Conservation (phyloP, 2,113 vertebrate species). For the Okapia johnstoni region DNA sequence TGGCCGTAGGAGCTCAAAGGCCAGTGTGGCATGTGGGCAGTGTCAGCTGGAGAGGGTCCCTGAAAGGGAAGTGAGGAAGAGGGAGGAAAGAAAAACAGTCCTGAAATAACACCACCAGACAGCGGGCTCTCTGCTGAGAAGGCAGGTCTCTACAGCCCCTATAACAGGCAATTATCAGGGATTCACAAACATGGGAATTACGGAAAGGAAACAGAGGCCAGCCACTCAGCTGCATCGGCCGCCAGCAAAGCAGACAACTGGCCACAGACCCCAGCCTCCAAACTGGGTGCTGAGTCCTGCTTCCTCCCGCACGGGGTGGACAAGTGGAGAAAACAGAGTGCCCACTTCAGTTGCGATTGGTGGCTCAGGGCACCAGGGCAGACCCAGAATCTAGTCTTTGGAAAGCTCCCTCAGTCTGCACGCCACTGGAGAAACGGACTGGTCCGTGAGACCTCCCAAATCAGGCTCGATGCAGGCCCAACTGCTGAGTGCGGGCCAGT, state of each 20-base stretch:
- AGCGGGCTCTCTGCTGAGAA: neutral
- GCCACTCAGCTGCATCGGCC: too few species aligned
- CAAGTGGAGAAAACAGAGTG: neutral
- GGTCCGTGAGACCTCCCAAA: neutral
- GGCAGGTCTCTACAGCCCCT: neutral
- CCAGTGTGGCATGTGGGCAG: neutral
- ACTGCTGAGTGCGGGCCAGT: accelerated
- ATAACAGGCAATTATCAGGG: neutral
- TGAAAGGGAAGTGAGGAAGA: neutral
- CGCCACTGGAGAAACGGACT: neutral
- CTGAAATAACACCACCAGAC: neutral
- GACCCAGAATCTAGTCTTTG: neutral
- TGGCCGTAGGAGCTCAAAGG: neutral
- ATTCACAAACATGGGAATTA: slow-evolving; percentile 23
- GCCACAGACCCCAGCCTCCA: neutral
- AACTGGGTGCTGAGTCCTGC: neutral
- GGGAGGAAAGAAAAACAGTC: neutral
- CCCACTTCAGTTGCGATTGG: neutral
- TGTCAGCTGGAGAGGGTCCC: neutral
- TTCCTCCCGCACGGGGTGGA: neutral
- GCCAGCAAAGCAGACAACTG: neutral
- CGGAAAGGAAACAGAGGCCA: neutral
- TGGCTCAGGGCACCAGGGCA: neutral
- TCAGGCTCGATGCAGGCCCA: neutral
- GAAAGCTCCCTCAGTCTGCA: neutral